Evolutionary conservation across 2,888 invertebrate species (phyloP), one percentile per base, ranked within the genome.

Genomic region (Phrixothrix hirtus): DNA sequence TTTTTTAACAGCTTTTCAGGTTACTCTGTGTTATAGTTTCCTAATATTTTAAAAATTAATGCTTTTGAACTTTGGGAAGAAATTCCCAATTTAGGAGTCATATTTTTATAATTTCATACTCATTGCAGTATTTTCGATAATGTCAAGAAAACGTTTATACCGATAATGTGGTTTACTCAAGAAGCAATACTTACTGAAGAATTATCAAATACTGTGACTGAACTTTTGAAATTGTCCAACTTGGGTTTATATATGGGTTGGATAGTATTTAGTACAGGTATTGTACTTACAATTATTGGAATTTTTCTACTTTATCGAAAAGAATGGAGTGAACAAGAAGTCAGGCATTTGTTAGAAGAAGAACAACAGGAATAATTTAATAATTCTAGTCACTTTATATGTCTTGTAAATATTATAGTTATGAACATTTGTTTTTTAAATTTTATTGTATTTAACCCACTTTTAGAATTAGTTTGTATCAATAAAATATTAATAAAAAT

Each of bases 81-180:
- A n/a, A n/a, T n/a, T n/a, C n/a, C n/a, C n/a, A n/a, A n/a, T n/a
- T n/a, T n/a, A n/a, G n/a, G n/a, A n/a, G n/a, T n/a, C 10, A 46
- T 5, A 48, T 13, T 37, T 42, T 32, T 30, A 21, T 27, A 54
- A 34, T 27, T 29, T n/a, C 54, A 30, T 47, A 61, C 60, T 32
- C 43, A 53, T 75, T 78, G 13, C 65, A 86, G 86, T n/a, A 72
- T 83, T 38, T 81, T 83, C 58, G 71, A 78, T 37, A 74, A 79
- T 41, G 70, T 84, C 7, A 77, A 77, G 10, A 30, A 39, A 13
- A 80, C 81, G 30, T 77, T 83, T 69, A 79, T 89, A 70, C 91
- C 91, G 1, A 83, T 86, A 78, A 77, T 91, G 67, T 89, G 89
- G 88, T 91, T 92, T 75, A 78, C 80, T 1, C 88, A 91, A 73